Conservation (phyloP, 2,888 invertebrate species). For the Athripsodes cinereus region DNA sequence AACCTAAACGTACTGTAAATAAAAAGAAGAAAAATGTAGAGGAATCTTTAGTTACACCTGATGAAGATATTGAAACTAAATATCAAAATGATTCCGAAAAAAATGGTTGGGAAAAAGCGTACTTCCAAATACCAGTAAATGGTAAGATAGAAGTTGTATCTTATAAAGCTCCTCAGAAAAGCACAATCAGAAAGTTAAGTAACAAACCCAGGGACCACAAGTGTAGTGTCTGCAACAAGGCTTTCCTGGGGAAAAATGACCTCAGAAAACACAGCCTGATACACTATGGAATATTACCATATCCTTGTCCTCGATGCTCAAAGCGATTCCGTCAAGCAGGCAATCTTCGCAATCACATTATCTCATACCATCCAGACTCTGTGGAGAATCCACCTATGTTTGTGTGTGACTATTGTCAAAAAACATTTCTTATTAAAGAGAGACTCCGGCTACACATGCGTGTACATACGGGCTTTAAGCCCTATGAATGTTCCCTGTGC, state of each 20-base stretch:
- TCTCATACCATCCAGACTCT: constrained; percentile 47
- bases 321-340: constrained; percentile 59
- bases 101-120: not conserved
- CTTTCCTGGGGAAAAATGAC: constrained; percentile 58
- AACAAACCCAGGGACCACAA: constrained; percentile 9
- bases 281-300: constrained; percentile 60
- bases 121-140: not conserved
- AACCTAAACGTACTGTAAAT: not conserved
- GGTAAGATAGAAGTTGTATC: not conserved
- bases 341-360: constrained; percentile 59
- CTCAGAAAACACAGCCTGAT: constrained; percentile 60
- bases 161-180: not conserved
- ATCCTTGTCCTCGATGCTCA: constrained; percentile 56
- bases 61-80: not conserved
- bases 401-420: constrained; percentile 68
- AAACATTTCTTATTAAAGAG: constrained; percentile 70
- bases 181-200: not conserved
- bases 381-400: constrained; percentile 44
- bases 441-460: constrained; percentile 67
- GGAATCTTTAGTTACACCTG: not conserved
- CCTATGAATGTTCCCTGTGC: constrained; percentile 58
- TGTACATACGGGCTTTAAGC: constrained; percentile 65
- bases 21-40: not conserved
- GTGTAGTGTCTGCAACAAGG: constrained; percentile 48
- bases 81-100: not conserved